Evolutionary conservation across 2,113 vertebrate species (phyloP), one percentile per base, ranked within the genome.

Genomic region (Peucedramus taeniatus): DNA sequence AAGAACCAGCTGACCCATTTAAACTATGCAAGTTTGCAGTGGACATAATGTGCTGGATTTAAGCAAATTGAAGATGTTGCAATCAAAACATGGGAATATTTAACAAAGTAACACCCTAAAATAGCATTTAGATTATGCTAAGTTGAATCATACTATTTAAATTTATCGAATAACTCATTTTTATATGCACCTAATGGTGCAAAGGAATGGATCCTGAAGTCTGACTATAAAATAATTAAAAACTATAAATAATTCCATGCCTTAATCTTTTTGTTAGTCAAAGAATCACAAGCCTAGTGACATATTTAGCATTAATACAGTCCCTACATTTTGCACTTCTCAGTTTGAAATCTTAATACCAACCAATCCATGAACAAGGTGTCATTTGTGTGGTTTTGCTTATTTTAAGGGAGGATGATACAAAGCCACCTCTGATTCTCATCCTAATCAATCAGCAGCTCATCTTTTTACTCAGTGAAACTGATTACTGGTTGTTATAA

Each of bases 401-500:
- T 60, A 18, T 23, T 95, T 64, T 14, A 72, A 72, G 26, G 54
- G 23, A 88, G 30, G 82, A 22, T 2, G 28, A 44, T 1, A 3
- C 1, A 64, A 83, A 90, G 17, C 31, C 21, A 51, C 13, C 54
- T 66, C 57, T 39, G 45, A 42, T 33, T 19, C 28, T 15, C 3
- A 1, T 13, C 60, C 54, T n/a, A 2, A 61, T n/a, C n/a, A 57
- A 39, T 53, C 4, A 53, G 9, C 0, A 19, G 61, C 49, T 94
- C 44, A 28, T 13, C 8, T 35, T 49, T 45, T 51, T 1, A 37
- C 42, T 35, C 18, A 59, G n/a, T 10, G 24, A 6, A 50, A 56
- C 3, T 50, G 42, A 15, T 72, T 5, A 17, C 1, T 47, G 27
- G 13, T 35, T 89, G 10, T 39, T 9, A 6, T 0, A 31, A 33